These are phyloP conservation scores for Solenopsis fugax DNA, from an alignment of 1,140 invertebrate genomes.

Conservation along the genomic window DNA sequence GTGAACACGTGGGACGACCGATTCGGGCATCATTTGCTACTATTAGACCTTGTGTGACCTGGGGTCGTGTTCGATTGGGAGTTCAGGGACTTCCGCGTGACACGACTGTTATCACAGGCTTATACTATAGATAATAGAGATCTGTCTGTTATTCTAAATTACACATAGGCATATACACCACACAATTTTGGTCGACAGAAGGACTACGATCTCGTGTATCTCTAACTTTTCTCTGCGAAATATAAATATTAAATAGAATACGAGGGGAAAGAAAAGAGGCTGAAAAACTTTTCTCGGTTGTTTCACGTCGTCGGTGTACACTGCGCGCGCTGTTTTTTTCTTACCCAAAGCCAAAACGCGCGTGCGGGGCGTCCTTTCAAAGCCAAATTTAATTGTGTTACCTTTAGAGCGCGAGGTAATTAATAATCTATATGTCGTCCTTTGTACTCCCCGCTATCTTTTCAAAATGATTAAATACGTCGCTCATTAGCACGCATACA, in stretches of 20 bases:
- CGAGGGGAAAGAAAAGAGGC: neutral
- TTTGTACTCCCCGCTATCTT: slow-evolving; percentile 2
- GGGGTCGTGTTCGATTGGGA: slow-evolving; percentile 14
- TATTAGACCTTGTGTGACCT: slow-evolving; percentile 11
- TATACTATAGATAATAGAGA: neutral
- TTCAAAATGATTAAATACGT: slow-evolving; percentile 31
- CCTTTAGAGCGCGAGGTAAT: neutral
- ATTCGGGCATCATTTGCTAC: slow-evolving; percentile 27
- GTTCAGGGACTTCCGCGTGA: neutral
- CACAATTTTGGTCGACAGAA: neutral
- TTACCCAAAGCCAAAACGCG: slow-evolving; percentile 1
- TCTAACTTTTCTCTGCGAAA: neutral
- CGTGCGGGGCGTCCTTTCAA: neutral
- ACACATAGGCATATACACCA: too few species aligned
- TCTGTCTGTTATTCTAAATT: neutral
- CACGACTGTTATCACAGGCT: neutral
- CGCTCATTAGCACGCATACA: neutral
- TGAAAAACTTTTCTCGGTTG: neutral
- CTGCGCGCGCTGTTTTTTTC: neutral
- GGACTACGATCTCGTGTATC: neutral
- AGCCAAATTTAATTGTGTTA: slow-evolving; percentile 26
- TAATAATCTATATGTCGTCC: slow-evolving; percentile 8
- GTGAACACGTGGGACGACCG: neutral
- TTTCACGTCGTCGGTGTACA: neutral
- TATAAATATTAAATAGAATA: neutral